These are phyloP conservation scores for Garrulus glandarius DNA, from an alignment of 2,797 vertebrate species.

Conservation along the genomic window DNA sequence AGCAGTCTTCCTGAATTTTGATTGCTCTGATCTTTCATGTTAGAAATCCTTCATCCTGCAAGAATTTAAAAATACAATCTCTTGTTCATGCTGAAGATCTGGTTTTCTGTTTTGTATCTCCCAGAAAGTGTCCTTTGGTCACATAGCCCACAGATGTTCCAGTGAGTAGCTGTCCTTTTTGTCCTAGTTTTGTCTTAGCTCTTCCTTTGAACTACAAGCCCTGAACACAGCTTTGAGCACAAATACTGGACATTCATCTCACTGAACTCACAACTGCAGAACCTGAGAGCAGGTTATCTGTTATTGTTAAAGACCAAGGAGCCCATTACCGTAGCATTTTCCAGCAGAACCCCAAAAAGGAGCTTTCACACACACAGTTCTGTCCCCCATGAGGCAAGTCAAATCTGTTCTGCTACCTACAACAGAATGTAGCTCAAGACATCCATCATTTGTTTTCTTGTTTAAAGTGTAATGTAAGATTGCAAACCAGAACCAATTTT, in stretches of 20 bases:
- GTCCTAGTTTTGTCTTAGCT: neutral
- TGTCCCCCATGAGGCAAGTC: neutral
- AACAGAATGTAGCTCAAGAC: neutral
- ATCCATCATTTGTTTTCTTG: neutral
- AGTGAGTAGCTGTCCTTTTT: neutral
- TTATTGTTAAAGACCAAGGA: neutral
- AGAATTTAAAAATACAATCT: neutral
- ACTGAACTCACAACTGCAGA: neutral
- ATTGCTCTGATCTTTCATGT: neutral
- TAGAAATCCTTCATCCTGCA: neutral
- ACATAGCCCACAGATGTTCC: neutral
- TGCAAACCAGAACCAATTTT: neutral
- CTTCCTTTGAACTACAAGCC: neutral
- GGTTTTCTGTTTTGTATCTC: neutral
- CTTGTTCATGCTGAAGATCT: neutral
- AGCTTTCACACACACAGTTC: neutral
- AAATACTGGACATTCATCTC: neutral
- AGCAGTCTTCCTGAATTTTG: neutral
- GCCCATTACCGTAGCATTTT: neutral
- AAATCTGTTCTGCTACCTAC: neutral
- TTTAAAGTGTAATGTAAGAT: neutral
- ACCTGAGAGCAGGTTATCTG: neutral
- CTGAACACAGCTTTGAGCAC: neutral
- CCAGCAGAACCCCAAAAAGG: neutral
- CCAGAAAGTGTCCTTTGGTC: neutral